Percentiles rank a stretch among this genome's conserved stretches.
Conservation (phyloP, 92 coral and sea anemone genomes). For the Diadumene lineata region DNA sequence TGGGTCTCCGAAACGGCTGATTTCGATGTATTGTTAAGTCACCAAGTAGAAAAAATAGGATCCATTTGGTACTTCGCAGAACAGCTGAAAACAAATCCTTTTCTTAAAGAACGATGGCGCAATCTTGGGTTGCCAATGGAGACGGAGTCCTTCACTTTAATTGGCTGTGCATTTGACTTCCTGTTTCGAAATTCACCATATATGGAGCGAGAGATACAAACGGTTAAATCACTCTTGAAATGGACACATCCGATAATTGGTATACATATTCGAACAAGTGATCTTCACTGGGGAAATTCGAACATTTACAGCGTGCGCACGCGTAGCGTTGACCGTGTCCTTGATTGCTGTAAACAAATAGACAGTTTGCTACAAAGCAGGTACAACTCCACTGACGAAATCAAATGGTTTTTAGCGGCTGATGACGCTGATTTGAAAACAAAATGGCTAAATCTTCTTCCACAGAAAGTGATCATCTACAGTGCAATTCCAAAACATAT, state of each 20-base stretch:
- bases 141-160: constrained; percentile 18
- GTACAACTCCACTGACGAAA: background rate
- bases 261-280: constrained; percentile 50
- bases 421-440: constrained; percentile 36
- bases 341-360: constrained; percentile 27
- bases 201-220: constrained; percentile 1
- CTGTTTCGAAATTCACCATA: constrained; percentile 26
- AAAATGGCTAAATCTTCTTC: constrained; percentile 11
- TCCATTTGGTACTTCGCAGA: constrained; percentile 38
- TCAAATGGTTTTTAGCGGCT: constrained; percentile 50
- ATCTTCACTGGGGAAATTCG: constrained; percentile 28
- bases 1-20: constrained; percentile 22
- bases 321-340: constrained; percentile 17
- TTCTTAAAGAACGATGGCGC: constrained; percentile 20
- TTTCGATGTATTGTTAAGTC: constrained; percentile 9
- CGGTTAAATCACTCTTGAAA: constrained; percentile 12
- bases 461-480: constrained; percentile 24
- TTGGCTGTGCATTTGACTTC: constrained; percentile 45
- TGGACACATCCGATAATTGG: constrained; percentile 29
- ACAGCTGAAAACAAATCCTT: constrained; percentile 30
- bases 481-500: constrained; percentile 22
- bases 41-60: constrained; percentile 35
- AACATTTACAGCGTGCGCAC: constrained; percentile 17
- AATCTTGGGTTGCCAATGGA: constrained; percentile 24
- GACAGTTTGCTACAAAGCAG: constrained; percentile 3